A percentile compares a stretch with the other conserved stretches of the same genome.
These are phyloP conservation scores for Acronicta alni DNA, from an alignment of 2,888 invertebrate genomes.

Conservation along the genomic window DNA sequence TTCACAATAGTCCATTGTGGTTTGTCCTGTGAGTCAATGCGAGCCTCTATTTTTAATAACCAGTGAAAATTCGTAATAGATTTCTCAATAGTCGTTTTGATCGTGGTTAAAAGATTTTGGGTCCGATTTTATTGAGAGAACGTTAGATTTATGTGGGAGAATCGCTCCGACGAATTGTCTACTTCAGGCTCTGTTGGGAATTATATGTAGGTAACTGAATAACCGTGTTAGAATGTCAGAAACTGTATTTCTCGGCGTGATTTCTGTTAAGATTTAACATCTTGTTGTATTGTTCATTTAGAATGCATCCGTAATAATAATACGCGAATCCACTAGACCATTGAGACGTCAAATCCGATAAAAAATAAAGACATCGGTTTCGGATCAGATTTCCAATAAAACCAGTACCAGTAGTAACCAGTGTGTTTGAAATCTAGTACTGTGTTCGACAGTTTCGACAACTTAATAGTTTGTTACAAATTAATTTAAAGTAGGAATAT, in stretches of 20 bases:
- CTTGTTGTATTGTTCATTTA: slow-evolving; percentile 26
- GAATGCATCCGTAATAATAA: slow-evolving; percentile 27
- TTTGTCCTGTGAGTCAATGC: slow-evolving; percentile 49
- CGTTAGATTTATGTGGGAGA: slow-evolving; percentile 31
- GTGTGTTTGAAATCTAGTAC: no score
- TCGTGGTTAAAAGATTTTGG: slow-evolving; percentile 33
- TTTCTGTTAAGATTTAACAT: slow-evolving; percentile 17
- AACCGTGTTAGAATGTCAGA: slow-evolving; percentile 23
- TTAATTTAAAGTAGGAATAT: slow-evolving; percentile 9
- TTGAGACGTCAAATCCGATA: slow-evolving; percentile 29
- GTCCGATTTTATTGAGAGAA: slow-evolving; percentile 34
- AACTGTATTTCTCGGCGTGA: slow-evolving; percentile 6
- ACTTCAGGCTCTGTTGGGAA: slow-evolving; percentile 12
- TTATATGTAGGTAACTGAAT: slow-evolving; percentile 31
- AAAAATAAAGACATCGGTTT: slow-evolving; percentile 39
- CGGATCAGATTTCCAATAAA: slow-evolving; percentile 53
- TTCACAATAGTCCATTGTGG: slow-evolving; percentile 60
- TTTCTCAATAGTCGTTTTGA: slow-evolving; percentile 39
- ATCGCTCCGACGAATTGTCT: slow-evolving; percentile 10
- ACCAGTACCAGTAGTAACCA: no score
- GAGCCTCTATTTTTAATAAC: slow-evolving; percentile 41
- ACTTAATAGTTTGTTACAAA: slow-evolving; percentile 23
- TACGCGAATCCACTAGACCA: slow-evolving; percentile 44
- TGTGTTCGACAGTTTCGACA: slow-evolving; percentile 48
- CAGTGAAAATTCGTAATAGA: slow-evolving; percentile 34